Percentiles rank a stretch among this genome's conserved stretches.
Evolutionary conservation across 2,888 invertebrate genomes (phyloP).

Genomic region (Cordilura impudica): DNA sequence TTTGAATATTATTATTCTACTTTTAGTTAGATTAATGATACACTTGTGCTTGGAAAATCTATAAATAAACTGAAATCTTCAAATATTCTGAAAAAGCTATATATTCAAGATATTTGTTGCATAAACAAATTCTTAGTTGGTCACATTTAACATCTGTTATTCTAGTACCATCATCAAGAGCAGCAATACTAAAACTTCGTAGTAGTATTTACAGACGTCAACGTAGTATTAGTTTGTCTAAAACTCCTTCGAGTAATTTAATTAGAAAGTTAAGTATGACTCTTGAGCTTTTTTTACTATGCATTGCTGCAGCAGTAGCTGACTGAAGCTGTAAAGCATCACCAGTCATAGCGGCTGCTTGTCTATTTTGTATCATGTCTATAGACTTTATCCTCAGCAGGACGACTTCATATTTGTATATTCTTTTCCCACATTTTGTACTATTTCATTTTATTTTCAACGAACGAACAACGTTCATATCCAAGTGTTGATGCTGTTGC

Average conservation of each 20-base stretch:
- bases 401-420: constrained; percentile 23
- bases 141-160: neutral
- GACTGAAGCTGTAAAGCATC: constrained; percentile 1
- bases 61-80: too few species aligned
- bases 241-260: constrained; percentile 58
- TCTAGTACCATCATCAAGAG: constrained; percentile 3
- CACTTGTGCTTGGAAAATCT: too few species aligned
- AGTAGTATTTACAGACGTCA: neutral
- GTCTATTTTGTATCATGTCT: constrained; percentile 43
- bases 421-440: neutral
- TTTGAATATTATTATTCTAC: too few species aligned
- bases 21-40: too few species aligned
- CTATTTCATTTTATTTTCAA: neutral
- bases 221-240: neutral
- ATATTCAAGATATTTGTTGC: too few species aligned
- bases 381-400: constrained; percentile 44
- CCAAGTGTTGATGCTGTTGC: constrained; percentile 20
- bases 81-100: too few species aligned
- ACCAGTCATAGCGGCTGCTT: constrained; percentile 43
- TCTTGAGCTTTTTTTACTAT: constrained; percentile 45
- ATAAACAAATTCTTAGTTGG: neutral
- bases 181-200: neutral
- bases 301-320: neutral
- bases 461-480: neutral
- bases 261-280: constrained; percentile 58